Base-by-base conservation (phyloP, 2,113 vertebrate genomes). In the Thomomys bottae region DNA sequence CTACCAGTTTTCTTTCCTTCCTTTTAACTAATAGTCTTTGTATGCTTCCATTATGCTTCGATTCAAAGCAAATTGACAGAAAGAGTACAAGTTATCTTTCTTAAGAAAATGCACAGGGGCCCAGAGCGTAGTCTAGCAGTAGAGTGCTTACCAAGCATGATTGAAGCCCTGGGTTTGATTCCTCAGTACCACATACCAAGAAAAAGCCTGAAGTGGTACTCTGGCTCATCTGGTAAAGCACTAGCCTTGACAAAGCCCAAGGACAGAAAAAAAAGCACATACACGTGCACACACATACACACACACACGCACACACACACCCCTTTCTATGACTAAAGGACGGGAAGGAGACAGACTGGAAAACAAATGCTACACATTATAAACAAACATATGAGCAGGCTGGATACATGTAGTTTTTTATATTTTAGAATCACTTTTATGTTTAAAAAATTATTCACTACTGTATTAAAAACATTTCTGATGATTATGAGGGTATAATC, bases 1-100 rank as follows among this genome's bases (percentile, higher is more conserved):
- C 24, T 93, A 94, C 84, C 63, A 63, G 72, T 92, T 94, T 95
- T 89, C 21, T 36, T 72, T 77, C 45, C 61, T 89, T 89, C 73
- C 45, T 73, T 72, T 93, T 95, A 95, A 93, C 67, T 87, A 86
- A 88, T 24, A 88, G 36, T 59, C 45, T 70, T 90, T 61, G 92
- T 87, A 75, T 18, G 40, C 40, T 92, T 90, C 36, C 38, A 63
- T 90, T 75, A 79, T 80, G 45, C 86, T 40, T 93, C 79, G 38
- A 21, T 79, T 87, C 54, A 77, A 94, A 94, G 85, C 0, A 79
- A 94, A 85, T 6, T 89, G 87, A 54, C 66, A 94, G 54, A 75
- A 86, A 87, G 57, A 45, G 30, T 24, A 42, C 54, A 78, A 71
- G 38, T 23, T 6, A 68, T 88, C 66, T 73, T 86, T 84, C 54